Evolutionary conservation across 2,113 vertebrate genomes (phyloP).

Genomic region (Enhydra lutris): DNA sequence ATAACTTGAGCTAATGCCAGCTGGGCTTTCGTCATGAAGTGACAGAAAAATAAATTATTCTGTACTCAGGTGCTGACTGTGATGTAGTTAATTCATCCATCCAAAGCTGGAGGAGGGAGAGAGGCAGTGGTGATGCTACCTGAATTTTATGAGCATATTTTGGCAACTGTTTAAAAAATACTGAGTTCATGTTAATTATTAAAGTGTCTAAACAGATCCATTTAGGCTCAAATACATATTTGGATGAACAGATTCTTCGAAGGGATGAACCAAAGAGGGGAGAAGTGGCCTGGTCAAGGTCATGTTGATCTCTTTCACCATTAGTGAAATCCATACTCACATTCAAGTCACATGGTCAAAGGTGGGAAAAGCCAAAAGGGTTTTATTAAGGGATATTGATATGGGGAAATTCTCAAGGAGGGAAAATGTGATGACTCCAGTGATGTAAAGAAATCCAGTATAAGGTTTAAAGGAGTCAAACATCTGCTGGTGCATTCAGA

Average conservation of each 20-base stretch:
- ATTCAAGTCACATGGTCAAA: not conserved
- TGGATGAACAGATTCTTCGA: not conserved
- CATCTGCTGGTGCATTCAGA: not conserved
- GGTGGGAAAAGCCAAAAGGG: not conserved
- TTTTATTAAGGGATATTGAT: not conserved
- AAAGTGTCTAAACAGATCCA: not conserved
- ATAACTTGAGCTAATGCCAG: slow-evolving; percentile 77
- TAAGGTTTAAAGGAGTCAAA: not conserved
- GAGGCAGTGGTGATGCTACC: not conserved
- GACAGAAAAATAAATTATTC: slow-evolving; percentile 74
- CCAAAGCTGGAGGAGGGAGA: not conserved
- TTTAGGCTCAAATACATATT: not conserved
- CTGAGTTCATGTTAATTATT: not conserved
- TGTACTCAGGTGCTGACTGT: slow-evolving; percentile 60
- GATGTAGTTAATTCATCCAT: slow-evolving; percentile 55
- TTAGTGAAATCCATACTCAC: not conserved
- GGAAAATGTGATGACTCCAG: not conserved
- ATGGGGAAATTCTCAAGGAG: not conserved
- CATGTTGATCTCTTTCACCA: not conserved
- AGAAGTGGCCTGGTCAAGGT: not conserved
- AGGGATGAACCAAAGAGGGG: not conserved
- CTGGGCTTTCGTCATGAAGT: slow-evolving; percentile 65
- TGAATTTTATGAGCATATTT: not conserved
- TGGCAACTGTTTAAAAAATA: not conserved
- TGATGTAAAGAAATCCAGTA: not conserved